Evolutionary conservation across 2,888 invertebrate species (phyloP).

Genomic region (Deilephila elpenor): DNA sequence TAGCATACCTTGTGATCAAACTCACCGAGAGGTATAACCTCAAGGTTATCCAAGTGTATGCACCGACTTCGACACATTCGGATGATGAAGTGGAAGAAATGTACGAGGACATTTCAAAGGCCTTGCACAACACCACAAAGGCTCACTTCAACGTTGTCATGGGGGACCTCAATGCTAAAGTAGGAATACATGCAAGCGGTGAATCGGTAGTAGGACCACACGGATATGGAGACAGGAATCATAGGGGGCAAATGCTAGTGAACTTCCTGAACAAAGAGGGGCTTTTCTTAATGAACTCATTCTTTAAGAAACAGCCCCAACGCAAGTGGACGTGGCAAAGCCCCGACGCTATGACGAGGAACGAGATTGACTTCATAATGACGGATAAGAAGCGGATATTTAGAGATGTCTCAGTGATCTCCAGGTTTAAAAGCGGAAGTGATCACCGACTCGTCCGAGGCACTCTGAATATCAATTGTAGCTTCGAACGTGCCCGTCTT

Average conservation of each 20-base stretch:
- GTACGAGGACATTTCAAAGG: conserved; percentile 27
- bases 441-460: no score
- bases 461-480: no score
- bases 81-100: conserved; percentile 23
- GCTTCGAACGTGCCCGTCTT: no score
- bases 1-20: no score
- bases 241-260: conserved; percentile 22
- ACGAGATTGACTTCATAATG: no score
- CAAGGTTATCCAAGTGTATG: no score
- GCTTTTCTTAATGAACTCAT: conserved; percentile 30
- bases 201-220: conserved; percentile 12
- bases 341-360: no score
- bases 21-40: no score
- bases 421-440: no score
- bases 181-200: neutral
- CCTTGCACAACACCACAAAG: neutral
- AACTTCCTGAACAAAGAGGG: conserved; percentile 28
- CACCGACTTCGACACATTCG: neutral
- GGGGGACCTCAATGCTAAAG: conserved; percentile 21
- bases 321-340: no score
- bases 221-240: neutral
- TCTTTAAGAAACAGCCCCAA: conserved; percentile 13
- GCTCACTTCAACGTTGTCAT: conserved; percentile 15
- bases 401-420: no score
- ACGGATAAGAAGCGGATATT: no score